phyloP scores from a whole-genome alignment of 1,140 invertebrate genomes.

The Andrena cerasifolii region DNA sequence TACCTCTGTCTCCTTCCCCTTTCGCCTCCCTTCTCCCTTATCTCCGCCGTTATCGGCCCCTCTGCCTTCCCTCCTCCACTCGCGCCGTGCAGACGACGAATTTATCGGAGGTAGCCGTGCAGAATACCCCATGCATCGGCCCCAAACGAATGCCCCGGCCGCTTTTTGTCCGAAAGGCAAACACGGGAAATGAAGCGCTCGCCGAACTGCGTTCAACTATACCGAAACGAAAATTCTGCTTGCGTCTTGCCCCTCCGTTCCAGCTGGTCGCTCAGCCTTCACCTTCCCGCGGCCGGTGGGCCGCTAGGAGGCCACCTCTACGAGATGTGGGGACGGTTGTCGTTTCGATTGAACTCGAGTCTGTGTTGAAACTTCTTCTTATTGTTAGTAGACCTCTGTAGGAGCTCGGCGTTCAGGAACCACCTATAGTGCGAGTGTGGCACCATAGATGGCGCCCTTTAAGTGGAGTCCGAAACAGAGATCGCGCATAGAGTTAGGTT shows the following conservation, averaged over 20 bases:
- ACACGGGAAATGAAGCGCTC: constrained; percentile 46
- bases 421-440: no score
- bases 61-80: constrained; percentile 7
- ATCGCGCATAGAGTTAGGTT: no score
- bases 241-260: constrained; percentile 1
- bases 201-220: background rate
- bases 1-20: background rate
- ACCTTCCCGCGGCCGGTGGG: background rate
- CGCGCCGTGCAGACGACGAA: constrained; percentile 51
- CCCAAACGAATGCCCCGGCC: background rate
- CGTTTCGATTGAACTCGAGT: no score
- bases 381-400: no score
- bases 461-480: no score
- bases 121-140: constrained; percentile 58
- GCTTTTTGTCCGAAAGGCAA: constrained; percentile 40
- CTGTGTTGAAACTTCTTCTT: no score
- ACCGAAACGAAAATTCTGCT: background rate
- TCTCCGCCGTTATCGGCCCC: constrained; percentile 37
- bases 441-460: no score
- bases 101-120: constrained; percentile 66
- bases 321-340: no score
- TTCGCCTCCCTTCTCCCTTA: constrained; percentile 7
- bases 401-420: no score
- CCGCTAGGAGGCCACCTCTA: no score
- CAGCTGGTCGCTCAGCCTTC: background rate